Conservation (phyloP, 2,113 vertebrate species). For the Myotis davidii region DNA sequence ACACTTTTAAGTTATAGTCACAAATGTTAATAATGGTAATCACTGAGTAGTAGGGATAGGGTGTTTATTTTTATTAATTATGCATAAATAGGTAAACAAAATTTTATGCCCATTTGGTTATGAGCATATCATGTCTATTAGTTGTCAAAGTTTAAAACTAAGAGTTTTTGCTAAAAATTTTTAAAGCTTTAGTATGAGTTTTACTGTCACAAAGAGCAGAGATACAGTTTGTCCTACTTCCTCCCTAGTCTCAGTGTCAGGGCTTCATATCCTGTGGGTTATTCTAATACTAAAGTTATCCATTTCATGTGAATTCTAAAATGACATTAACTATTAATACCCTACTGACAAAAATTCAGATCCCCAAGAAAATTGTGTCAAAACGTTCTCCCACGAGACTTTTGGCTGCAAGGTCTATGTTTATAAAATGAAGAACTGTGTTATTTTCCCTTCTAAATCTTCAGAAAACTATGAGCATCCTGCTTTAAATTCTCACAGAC, state of each 20-base stretch:
- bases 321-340: slow-evolving; percentile 29
- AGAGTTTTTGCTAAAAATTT: neutral
- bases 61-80: neutral
- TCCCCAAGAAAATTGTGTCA: slow-evolving; percentile 19
- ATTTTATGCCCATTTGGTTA: neutral
- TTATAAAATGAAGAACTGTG: slow-evolving; percentile 15
- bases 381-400: slow-evolving; percentile 29
- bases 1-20: neutral
- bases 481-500: slow-evolving; percentile 25
- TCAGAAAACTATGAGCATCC: neutral
- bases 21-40: neutral
- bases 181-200: neutral
- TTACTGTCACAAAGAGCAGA: neutral
- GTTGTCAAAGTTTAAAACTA: neutral
- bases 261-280: neutral
- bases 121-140: neutral
- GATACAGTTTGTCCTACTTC: neutral
- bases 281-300: neutral
- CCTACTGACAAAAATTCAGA: slow-evolving; percentile 31
- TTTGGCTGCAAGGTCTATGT: neutral
- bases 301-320: slow-evolving; percentile 38
- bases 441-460: slow-evolving; percentile 23
- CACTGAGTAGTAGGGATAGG: neutral
- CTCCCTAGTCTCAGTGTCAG: neutral
- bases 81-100: neutral